A percentile compares a stretch with the other conserved stretches of the same genome.
These are phyloP conservation scores for Mesembrinibis cayennensis DNA, from an alignment of 2,113 vertebrate species.

Conservation along the genomic window DNA sequence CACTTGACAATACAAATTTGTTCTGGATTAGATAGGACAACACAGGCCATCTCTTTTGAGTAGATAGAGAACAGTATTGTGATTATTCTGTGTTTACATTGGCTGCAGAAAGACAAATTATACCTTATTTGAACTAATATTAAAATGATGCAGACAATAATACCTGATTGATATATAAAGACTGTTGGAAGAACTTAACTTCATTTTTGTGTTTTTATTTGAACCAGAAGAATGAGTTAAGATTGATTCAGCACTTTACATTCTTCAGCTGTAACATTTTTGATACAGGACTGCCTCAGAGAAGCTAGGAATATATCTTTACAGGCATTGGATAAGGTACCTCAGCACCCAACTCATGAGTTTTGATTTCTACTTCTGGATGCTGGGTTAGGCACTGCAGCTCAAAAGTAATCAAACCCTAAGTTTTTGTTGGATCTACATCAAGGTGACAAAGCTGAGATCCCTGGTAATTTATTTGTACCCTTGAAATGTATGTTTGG, in stretches of 20 bases:
- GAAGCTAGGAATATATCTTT: not conserved
- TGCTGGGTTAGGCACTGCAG: not conserved
- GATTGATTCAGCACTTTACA: not conserved
- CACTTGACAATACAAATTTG: not conserved
- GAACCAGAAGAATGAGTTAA: not conserved
- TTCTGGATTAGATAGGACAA: not conserved
- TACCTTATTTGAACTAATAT: not conserved
- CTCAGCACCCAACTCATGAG: not conserved
- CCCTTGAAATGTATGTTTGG: not conserved
- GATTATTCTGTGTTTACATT: not conserved
- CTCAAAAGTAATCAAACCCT: not conserved
- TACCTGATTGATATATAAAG: not conserved
- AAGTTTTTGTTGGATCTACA: not conserved
- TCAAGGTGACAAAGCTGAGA: not conserved
- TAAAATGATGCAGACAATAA: not conserved
- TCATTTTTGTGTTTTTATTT: not conserved
- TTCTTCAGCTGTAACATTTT: not conserved
- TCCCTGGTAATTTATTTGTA: not conserved
- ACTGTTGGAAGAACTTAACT: not conserved
- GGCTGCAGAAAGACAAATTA: not conserved
- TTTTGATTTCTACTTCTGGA: not conserved
- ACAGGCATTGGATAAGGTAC: not conserved
- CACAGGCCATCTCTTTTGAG: not conserved
- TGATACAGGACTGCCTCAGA: not conserved
- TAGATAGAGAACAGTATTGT: not conserved